Evolutionary conservation across 2,797 vertebrate species (phyloP).

Genomic region (Mormyrops boulengeri): DNA sequence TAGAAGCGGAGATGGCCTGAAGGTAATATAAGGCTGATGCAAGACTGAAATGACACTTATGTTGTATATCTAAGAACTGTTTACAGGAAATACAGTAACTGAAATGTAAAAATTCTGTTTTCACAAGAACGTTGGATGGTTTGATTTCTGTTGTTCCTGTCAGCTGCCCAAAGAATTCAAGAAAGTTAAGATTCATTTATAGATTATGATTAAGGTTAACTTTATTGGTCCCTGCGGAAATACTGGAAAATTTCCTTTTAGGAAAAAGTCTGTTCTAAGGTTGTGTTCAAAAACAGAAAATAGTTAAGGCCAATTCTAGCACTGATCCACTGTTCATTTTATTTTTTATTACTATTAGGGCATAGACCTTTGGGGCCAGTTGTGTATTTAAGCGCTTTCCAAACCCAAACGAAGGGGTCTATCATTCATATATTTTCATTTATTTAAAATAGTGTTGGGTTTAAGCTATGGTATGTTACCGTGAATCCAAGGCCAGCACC

Average conservation of each 20-base stretch:
- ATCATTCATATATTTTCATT: neutral
- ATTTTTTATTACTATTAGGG: neutral
- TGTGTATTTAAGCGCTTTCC: neutral
- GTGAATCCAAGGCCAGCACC: neutral
- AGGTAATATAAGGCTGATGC: neutral
- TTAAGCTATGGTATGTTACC: neutral
- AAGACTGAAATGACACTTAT: neutral
- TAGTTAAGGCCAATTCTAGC: neutral
- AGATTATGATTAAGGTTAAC: neutral
- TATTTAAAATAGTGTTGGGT: neutral
- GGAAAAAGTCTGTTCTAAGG: neutral
- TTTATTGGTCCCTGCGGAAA: neutral
- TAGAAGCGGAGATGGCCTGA: neutral
- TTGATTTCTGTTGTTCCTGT: neutral
- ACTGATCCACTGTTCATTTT: neutral
- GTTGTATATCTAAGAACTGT: neutral
- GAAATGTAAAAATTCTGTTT: neutral
- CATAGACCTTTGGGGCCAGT: neutral
- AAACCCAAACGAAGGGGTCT: neutral
- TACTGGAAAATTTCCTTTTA: neutral
- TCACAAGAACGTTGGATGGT: neutral
- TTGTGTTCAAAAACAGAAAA: neutral
- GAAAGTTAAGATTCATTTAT: neutral
- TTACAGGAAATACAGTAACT: neutral
- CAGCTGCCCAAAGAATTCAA: neutral